phyloP scores from a whole-genome alignment of 2,113 vertebrate species.

The Coturnix japonica region DNA sequence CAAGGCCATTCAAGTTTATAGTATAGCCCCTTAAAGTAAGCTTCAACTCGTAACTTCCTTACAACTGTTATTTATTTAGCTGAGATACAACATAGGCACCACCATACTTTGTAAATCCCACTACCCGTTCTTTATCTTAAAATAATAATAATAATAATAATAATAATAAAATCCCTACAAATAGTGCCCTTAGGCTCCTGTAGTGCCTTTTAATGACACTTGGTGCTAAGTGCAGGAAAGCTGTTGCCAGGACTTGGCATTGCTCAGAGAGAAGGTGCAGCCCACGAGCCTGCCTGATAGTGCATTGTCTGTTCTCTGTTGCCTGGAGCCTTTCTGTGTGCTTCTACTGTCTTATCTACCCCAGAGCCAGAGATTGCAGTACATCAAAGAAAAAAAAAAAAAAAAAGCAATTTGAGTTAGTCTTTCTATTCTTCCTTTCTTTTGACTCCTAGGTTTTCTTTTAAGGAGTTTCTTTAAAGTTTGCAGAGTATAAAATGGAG shows the following conservation, averaged over 20 bases:
- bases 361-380: not conserved
- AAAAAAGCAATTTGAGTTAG: not conserved
- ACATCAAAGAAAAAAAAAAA: conserved; percentile 5
- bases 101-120: not conserved
- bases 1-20: not conserved
- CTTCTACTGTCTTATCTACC: conserved; percentile 27
- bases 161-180: not conserved
- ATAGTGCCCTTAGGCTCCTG: not conserved
- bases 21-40: not conserved
- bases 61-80: not conserved
- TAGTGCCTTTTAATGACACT: not conserved
- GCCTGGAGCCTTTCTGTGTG: not conserved
- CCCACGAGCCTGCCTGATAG: not conserved
- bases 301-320: conserved; percentile 37
- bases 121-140: not conserved
- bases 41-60: not conserved
- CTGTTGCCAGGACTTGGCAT: fast-evolving
- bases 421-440: no score
- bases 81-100: fast-evolving
- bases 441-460: not conserved
- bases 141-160: not conserved
- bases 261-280: not conserved
- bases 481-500: not conserved
- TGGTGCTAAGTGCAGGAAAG: not conserved
- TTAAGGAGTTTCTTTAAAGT: not conserved